Base-by-base conservation (phyloP, 2,113 vertebrate genomes). In the Coracopsis vasa region DNA sequence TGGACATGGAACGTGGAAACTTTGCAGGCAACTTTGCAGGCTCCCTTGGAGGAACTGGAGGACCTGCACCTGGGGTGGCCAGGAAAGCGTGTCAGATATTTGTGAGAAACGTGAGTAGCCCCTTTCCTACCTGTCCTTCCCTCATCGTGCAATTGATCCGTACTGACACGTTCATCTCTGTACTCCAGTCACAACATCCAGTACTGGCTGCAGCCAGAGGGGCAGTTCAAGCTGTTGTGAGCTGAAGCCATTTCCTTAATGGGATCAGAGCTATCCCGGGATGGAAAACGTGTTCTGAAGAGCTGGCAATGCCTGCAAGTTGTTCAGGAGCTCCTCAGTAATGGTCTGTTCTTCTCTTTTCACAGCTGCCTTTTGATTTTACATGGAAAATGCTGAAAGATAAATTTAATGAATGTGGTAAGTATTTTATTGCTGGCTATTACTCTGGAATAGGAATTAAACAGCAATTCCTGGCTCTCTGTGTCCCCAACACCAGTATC, bases 331-430 rank as follows among this genome's bases (percentile, higher is more conserved):
- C 42, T 84, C 85, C 58, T 88, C 86, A 50, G 18, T 94, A 39
- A 79, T 21, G 45, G 13, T 86, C 33, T 93, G 10, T 90, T 94
- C 15, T 61, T 74, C n/a, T 71, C 28, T 90, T 92, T 82, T 67
- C 92, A 53, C 97, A 99, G 99, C 98, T 99, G 81, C 99, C 99
- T 62, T 99, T 99, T 98, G 99, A 99, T 95, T 99, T 99, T 94
- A 99, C 99, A 83, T 99, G 99, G 99, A 99, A 99, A 97, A 99
- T 99, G 98, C 98, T 99, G 93, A 99, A 99, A 97, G 99, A 99
- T 96, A 99, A 99, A 92, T 99, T 99, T 97, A 99, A 99, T 45
- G 98, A 99, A 69, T 99, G 99, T 60, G 99, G 99, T 99, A 97
- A 99, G 98, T 67, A 8, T 20, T 81, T 42, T 28, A 7, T 50